Evolutionary conservation across 2,888 invertebrate genomes (phyloP).

Genomic region (Diaphora mendica): DNA sequence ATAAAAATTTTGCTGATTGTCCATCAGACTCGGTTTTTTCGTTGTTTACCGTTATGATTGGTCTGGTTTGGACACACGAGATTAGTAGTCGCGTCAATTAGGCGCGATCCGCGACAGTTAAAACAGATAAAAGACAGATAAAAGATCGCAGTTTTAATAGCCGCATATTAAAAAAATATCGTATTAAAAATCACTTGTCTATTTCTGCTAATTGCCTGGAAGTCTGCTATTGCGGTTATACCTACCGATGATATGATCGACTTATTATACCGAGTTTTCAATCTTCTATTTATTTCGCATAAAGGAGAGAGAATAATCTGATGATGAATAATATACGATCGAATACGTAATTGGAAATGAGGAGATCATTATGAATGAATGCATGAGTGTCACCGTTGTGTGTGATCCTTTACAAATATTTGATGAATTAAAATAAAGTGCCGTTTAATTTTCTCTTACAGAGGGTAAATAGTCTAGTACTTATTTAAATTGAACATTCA

Average conservation of each 20-base stretch:
- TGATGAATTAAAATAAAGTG: constrained; percentile 3
- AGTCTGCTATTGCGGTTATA: constrained; percentile 41
- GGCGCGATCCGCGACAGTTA: too few species aligned
- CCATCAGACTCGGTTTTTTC: too few species aligned
- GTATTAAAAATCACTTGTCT: constrained; percentile 57
- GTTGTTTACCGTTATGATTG: too few species aligned
- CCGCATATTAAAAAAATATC: constrained; percentile 38
- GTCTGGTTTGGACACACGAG: too few species aligned
- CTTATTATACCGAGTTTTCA: not conserved
- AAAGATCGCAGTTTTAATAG: constrained; percentile 33
- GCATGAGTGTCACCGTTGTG: not conserved
- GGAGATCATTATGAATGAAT: constrained; percentile 1
- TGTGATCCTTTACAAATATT: not conserved
- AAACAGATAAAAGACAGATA: too few species aligned
- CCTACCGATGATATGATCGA: constrained; percentile 20
- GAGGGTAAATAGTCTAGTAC: not conserved
- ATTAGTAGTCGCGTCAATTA: too few species aligned
- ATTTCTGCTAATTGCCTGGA: constrained; percentile 60
- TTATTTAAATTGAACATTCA: not conserved
- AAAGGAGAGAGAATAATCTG: constrained; percentile 1
- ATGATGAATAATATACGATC: constrained; percentile 9
- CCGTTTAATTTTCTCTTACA: not conserved
- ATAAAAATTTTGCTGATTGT: too few species aligned
- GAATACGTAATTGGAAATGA: constrained; percentile 10
- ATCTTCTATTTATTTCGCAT: constrained; percentile 9